phyloP scores from a whole-genome alignment of 2,113 vertebrate species.

The Propithecus coquereli region DNA sequence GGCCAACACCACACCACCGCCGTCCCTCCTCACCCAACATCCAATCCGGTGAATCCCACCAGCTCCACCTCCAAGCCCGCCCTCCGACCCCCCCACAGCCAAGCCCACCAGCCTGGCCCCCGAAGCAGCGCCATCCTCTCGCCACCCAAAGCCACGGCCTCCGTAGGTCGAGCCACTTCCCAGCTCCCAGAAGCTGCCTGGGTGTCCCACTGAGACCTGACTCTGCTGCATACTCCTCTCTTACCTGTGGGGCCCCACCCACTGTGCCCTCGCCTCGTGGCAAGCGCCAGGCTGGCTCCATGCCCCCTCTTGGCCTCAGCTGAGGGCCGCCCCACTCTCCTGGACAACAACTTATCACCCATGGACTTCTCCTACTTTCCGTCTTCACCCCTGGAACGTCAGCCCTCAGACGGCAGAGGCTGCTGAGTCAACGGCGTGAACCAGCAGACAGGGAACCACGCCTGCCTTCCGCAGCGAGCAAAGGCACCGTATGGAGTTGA shows the following conservation, averaged over 20 bases:
- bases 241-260: background rate
- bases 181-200: background rate
- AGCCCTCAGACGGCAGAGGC: background rate
- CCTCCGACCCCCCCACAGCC: no score
- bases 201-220: background rate
- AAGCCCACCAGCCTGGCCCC: no score
- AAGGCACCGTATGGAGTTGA: background rate
- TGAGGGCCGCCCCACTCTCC: background rate
- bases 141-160: background rate
- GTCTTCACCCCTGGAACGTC: background rate
- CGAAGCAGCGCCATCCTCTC: background rate
- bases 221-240: background rate
- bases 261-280: rapidly evolving
- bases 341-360: background rate
- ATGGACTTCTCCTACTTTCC: background rate
- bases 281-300: background rate
- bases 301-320: background rate
- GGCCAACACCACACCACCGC: no score
- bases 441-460: background rate
- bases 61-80: background rate
- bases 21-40: background rate
- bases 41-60: background rate
- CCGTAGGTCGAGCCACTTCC: background rate
- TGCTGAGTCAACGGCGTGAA: no score
- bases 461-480: background rate